Evolutionary conservation across 1,140 invertebrate species (phyloP).

Genomic region (Solenopsis invicta): DNA sequence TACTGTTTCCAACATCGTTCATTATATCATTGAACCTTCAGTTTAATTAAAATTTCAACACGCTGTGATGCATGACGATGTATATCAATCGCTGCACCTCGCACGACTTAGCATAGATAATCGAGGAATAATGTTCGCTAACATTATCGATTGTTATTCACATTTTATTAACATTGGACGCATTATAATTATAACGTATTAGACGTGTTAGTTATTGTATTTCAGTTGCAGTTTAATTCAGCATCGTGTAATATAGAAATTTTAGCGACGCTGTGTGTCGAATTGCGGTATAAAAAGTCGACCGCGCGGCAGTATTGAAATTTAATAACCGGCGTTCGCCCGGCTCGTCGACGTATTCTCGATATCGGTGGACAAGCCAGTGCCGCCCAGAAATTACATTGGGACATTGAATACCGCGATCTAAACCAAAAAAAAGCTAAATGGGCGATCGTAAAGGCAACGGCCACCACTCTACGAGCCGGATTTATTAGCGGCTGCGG

Average conservation of each 20-base stretch:
- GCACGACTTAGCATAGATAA: background rate
- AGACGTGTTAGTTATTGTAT: background rate
- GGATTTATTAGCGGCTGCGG: conserved; percentile 45
- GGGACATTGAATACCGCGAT: conserved; percentile 35
- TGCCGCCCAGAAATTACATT: conserved; percentile 57
- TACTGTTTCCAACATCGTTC: background rate
- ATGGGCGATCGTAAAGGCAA: conserved; percentile 13
- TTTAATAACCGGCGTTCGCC: conserved; percentile 61
- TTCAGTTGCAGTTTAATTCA: background rate
- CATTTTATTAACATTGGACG: conserved; percentile 11
- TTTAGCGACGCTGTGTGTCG: conserved; percentile 4
- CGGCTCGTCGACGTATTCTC: conserved; percentile 60
- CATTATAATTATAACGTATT: conserved; percentile 5
- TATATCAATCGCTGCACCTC: background rate
- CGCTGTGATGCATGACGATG: background rate
- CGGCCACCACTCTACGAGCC: background rate
- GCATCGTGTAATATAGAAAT: background rate
- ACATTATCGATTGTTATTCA: background rate
- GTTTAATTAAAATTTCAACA: background rate
- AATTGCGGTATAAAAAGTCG: conserved; percentile 50
- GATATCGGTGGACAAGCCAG: conserved; percentile 60
- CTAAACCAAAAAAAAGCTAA: conserved; percentile 28
- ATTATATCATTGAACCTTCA: conserved; percentile 13
- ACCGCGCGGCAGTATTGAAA: conserved; percentile 46
- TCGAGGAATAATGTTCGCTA: background rate